Evolutionary conservation across 2,113 vertebrate species (phyloP), one percentile per base, ranked within the genome.

Genomic region (Theristicus caerulescens): DNA sequence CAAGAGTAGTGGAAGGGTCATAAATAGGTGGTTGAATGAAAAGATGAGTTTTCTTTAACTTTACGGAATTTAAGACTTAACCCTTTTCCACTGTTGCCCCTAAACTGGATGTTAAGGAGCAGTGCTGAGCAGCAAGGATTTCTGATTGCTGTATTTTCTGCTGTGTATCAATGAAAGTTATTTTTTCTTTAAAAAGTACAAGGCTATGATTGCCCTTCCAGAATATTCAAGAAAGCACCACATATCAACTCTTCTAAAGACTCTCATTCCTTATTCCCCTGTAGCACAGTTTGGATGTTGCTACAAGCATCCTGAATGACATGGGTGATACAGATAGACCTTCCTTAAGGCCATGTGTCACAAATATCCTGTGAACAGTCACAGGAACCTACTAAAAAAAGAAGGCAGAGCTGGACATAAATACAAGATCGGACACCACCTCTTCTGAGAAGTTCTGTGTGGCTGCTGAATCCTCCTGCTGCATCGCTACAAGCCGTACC

Each of bases 401-500:
- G 15, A 49, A 94, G 78, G 57, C 24, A 73, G 71, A 77, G 46
- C 12, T 59, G 46, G 65, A 71, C 3, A 18, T 38, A 69, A 64
- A 46, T 9, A 47, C 6, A 66, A 81, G 62, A 87, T 8, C 0
- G 5, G 55, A 66, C 4, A 80, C 4, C 15, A 47, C n/a, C 26
- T 77, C 29, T 62, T 90, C 38, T 1, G 1, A 61, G 44, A 44
- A 77, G 9, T 38, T 86, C 42, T 42, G 9, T 12, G 12, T 42
- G 54, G 34, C 31, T 88, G 44, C 19, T 0, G 0, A 82, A 82
- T 44, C 13, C 16, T 72, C 10, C 40, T 32, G 38, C 72, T 91
- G 40, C 40, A 57, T 14, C 1, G 1, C 58, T 58, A 21, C 5
- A 17, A 58, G 42, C 19, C 1, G 1, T 8, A 25, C 32, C 5